phyloP scores from a whole-genome alignment of 1,140 invertebrate species.

The Diorhabda sublineata region DNA sequence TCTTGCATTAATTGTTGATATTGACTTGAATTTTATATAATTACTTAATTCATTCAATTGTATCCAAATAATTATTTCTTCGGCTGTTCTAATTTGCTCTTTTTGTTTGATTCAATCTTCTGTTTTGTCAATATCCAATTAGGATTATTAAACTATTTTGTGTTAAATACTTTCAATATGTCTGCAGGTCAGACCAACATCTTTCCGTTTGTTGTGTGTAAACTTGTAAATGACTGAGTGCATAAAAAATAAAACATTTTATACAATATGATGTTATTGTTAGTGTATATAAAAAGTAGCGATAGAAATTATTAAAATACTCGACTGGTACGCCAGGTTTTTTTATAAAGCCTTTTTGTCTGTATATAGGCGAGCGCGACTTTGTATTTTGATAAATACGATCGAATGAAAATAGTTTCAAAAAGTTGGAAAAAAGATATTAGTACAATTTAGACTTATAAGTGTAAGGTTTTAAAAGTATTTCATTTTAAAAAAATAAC shows the following conservation, averaged over 20 bases:
- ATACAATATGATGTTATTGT: conserved; percentile 31
- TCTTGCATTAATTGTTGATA: too few relatives aligned
- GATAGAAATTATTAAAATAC: conserved; percentile 22
- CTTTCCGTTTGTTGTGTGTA: conserved; percentile 3
- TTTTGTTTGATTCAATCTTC: too few relatives aligned
- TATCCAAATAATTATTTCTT: too few relatives aligned
- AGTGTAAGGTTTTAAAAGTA: conserved; percentile 11
- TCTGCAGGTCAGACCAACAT: background rate
- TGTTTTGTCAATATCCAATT: too few relatives aligned
- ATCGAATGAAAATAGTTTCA: background rate
- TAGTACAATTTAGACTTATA: conserved; percentile 18
- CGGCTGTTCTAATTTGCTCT: too few relatives aligned
- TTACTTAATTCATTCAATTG: too few relatives aligned
- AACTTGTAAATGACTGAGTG: conserved; percentile 34
- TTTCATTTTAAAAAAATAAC: conserved; percentile 28
- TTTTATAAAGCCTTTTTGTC: conserved; percentile 30
- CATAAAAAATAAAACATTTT: conserved; percentile 22
- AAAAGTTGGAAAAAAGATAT: conserved; percentile 8
- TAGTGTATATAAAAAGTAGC: conserved; percentile 34
- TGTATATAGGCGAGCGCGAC: conserved; percentile 23
- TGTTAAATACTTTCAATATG: too few relatives aligned
- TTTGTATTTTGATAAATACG: background rate
- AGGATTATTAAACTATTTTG: too few relatives aligned
- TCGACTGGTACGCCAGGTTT: conserved; percentile 33
- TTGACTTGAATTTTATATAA: too few relatives aligned